Conservation (phyloP, 2,888 invertebrate genomes). For the Gymnoscelis rufifasciata region DNA sequence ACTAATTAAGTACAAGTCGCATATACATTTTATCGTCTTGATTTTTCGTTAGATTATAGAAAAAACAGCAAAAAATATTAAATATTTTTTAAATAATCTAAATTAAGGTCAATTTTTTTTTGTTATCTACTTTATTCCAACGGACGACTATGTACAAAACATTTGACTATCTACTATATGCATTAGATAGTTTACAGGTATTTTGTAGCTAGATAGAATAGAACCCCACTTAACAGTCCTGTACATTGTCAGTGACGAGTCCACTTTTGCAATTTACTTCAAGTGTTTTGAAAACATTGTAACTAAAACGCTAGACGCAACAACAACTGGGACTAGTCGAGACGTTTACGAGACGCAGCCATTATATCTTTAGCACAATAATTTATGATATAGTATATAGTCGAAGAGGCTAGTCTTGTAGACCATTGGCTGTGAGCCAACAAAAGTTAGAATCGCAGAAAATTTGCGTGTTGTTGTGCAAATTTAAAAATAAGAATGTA, state of each 20-base stretch:
- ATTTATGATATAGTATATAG: conserved; percentile 37
- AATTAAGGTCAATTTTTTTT: too few relatives aligned
- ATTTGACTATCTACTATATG: too few relatives aligned
- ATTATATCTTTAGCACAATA: neutral
- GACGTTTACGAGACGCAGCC: conserved; percentile 41
- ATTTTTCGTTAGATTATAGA: too few relatives aligned
- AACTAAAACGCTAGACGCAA: conserved; percentile 20
- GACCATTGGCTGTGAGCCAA: conserved; percentile 46
- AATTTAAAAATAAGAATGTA: conserved; percentile 6
- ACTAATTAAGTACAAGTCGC: too few relatives aligned
- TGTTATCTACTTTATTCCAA: too few relatives aligned
- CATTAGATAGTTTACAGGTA: too few relatives aligned
- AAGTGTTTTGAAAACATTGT: conserved; percentile 22
- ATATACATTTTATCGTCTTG: too few relatives aligned
- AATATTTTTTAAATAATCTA: too few relatives aligned
- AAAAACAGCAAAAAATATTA: too few relatives aligned
- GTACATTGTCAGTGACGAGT: neutral
- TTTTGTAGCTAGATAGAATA: too few relatives aligned
- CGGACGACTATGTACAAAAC: too few relatives aligned
- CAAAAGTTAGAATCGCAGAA: conserved; percentile 27
- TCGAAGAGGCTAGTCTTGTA: conserved; percentile 32
- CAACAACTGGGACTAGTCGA: conserved; percentile 27
- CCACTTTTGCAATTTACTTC: conserved; percentile 6
- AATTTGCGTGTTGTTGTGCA: conserved; percentile 25
- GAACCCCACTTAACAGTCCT: too few relatives aligned